A percentile compares a stretch with the other conserved stretches of the same genome.
Evolutionary conservation across 2,113 vertebrate genomes (phyloP).

Genomic region (Etheostoma spectabile): DNA sequence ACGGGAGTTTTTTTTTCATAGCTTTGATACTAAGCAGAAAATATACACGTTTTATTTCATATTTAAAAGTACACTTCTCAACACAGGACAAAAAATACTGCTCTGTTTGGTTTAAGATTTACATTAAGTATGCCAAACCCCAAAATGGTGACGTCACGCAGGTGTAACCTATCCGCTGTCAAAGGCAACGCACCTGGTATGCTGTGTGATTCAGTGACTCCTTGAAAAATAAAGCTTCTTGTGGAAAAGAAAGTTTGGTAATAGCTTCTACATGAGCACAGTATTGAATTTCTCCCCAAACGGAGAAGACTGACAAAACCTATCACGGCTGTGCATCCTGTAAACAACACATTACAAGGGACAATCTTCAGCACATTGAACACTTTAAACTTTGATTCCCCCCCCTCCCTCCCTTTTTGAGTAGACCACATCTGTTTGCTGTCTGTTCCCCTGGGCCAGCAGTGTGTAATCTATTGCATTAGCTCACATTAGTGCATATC

Average conservation of each 20-base stretch:
- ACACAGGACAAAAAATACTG: not conserved
- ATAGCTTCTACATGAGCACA: conserved; percentile 10
- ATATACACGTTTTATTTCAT: fast-evolving
- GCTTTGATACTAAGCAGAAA: not conserved
- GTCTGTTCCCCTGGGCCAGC: conserved; percentile 85
- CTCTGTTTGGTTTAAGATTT: not conserved
- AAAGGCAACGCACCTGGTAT: conserved; percentile 26
- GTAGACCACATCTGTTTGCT: conserved; percentile 88
- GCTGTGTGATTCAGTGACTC: not conserved
- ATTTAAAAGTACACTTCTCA: not conserved
- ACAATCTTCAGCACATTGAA: conserved; percentile 80
- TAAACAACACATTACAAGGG: conserved; percentile 72
- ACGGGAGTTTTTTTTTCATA: not conserved
- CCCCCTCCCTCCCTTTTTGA: conserved; percentile 38
- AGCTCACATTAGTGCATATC: conserved; percentile 90
- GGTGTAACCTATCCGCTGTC: conserved; percentile 39
- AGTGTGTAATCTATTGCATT: conserved; percentile 90
- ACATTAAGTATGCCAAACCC: not conserved
- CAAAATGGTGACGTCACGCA: conserved; percentile 42
- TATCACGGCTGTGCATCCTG: conserved; percentile 57
- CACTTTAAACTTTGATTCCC: conserved; percentile 75
- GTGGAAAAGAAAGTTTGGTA: conserved; percentile 19
- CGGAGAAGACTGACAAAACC: conserved; percentile 58
- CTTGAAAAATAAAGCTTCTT: not conserved
- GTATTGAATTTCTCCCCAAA: conserved; percentile 26